Conservation (phyloP, 2,113 vertebrate species). For the Pagrus major region DNA sequence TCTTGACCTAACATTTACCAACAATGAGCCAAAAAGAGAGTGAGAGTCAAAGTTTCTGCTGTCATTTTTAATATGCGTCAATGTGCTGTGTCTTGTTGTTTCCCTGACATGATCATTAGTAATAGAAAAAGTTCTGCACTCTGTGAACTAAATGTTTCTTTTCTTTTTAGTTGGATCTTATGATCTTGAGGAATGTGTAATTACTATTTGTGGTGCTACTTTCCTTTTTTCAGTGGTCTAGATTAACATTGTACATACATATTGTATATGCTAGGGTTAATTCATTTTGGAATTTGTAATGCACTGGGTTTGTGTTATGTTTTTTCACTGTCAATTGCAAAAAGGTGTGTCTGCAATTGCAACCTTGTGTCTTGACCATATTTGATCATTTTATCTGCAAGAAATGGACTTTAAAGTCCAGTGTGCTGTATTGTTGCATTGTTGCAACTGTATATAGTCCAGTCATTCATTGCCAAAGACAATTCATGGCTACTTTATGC, state of each 20-base stretch:
- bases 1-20: slow-evolving; percentile 5
- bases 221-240: slow-evolving; percentile 2
- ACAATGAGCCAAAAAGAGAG: slow-evolving; percentile 29
- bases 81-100: not conserved
- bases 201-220: not conserved
- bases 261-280: too few species aligned
- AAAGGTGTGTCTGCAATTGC: too few species aligned
- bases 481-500: too few species aligned
- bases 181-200: not conserved
- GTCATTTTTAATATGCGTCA: not conserved
- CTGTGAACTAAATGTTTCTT: not conserved
- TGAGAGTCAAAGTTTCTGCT: not conserved
- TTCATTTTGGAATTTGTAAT: not conserved
- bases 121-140: not conserved
- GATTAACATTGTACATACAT: not conserved
- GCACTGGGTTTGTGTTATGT: not conserved
- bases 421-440: too few species aligned
- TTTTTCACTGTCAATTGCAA: not conserved
- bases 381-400: not conserved
- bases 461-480: too few species aligned
- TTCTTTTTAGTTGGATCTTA: not conserved
- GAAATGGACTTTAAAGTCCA: not conserved
- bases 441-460: too few species aligned
- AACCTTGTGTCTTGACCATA: not conserved
- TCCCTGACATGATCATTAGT: not conserved